phyloP scores from a whole-genome alignment of 2,888 invertebrate species.

The Harpalus rubripes region DNA sequence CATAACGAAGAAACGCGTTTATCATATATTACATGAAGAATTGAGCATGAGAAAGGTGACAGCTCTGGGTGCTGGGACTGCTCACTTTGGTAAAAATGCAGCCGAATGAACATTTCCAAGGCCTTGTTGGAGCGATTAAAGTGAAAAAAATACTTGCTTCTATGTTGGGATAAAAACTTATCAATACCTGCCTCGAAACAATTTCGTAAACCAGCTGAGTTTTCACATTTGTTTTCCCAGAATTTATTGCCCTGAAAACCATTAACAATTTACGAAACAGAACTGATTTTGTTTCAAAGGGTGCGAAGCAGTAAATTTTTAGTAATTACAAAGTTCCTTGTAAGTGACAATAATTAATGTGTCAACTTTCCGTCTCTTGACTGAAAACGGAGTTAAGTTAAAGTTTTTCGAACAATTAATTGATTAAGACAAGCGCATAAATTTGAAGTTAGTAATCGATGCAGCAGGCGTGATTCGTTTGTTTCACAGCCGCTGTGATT shows the following conservation, averaged over 20 bases:
- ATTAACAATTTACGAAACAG: neutral
- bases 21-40: too few relatives aligned
- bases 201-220: neutral
- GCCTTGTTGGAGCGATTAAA: too few relatives aligned
- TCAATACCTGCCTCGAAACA: too few relatives aligned
- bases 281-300: neutral
- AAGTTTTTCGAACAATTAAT: neutral
- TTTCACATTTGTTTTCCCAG: neutral
- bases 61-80: too few relatives aligned
- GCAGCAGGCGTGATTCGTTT: slow-evolving; percentile 23
- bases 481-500: slow-evolving; percentile 27
- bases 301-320: slow-evolving; percentile 7
- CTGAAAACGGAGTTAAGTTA: slow-evolving; percentile 9
- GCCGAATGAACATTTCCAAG: too few relatives aligned
- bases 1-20: too few relatives aligned
- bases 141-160: too few relatives aligned
- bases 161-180: too few relatives aligned
- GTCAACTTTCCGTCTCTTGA: slow-evolving; percentile 24
- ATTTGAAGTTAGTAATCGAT: slow-evolving; percentile 25
- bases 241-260: neutral
- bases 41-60: too few relatives aligned
- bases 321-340: neutral
- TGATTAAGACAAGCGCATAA: slow-evolving; percentile 30
- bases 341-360: slow-evolving; percentile 32
- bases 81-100: too few relatives aligned